Percentiles rank a stretch among this genome's conserved stretches.
phyloP scores from a whole-genome alignment of 2,888 invertebrate species.

The Lepidochrysops patricia region DNA sequence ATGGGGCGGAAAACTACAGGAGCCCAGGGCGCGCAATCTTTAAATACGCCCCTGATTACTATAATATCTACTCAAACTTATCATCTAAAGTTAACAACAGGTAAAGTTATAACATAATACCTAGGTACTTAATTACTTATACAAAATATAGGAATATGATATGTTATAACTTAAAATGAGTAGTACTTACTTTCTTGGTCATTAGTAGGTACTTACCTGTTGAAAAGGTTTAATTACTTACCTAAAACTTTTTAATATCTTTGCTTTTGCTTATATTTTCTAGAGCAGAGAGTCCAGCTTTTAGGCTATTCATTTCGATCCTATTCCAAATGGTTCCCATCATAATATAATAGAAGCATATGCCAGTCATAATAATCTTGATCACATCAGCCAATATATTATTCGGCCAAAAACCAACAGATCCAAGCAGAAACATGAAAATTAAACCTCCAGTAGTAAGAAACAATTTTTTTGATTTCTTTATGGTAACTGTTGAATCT shows the following conservation, averaged over 20 bases:
- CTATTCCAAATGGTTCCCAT: conserved; percentile 90
- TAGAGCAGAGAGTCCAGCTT: conserved; percentile 83
- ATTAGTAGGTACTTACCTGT: too few relatives aligned
- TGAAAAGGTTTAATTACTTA: background rate
- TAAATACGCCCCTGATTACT: too few relatives aligned
- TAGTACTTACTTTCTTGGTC: background rate
- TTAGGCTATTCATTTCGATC: conserved; percentile 85
- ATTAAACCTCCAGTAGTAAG: conserved; percentile 63
- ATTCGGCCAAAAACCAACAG: conserved; percentile 64
- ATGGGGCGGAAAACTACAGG: too few relatives aligned
- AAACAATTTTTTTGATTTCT: conserved; percentile 68
- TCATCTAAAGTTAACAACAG: too few relatives aligned
- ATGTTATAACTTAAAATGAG: background rate
- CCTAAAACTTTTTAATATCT: conserved; percentile 16
- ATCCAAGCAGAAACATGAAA: conserved; percentile 67
- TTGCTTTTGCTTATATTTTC: conserved; percentile 60
- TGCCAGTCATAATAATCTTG: conserved; percentile 76
- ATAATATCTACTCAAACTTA: too few relatives aligned
- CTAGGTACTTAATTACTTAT: too few relatives aligned
- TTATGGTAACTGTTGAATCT: conserved; percentile 67
- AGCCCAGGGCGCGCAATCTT: too few relatives aligned
- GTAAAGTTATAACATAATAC: too few relatives aligned
- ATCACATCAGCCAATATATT: conserved; percentile 69
- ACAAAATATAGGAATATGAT: background rate
- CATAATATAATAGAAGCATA: conserved; percentile 80